These are phyloP conservation scores for Montifringilla adamsi DNA, from an alignment of 2,113 vertebrate genomes.

Conservation along the genomic window DNA sequence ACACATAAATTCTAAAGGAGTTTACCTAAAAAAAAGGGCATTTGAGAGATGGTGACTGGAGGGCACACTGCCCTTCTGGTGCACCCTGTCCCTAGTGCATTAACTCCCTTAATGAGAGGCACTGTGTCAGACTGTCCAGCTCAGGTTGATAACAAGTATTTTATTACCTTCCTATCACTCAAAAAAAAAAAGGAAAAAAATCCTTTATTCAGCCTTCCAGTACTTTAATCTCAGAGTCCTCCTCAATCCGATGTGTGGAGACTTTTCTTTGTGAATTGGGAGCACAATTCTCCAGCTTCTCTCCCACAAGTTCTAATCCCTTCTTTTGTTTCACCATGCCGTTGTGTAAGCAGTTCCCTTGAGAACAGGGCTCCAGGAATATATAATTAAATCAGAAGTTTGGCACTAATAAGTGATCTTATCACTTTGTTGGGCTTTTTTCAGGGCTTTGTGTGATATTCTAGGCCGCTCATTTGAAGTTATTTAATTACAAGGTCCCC, in stretches of 20 bases:
- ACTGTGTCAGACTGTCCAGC: not conserved
- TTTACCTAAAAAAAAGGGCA: not conserved
- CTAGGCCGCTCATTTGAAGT: not conserved
- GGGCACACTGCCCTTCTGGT: not conserved
- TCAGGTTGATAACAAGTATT: not conserved
- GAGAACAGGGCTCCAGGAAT: constrained; percentile 58
- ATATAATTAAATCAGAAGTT: constrained; percentile 69
- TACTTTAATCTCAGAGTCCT: not conserved
- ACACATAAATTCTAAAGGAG: not conserved
- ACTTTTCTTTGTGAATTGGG: constrained; percentile 25
- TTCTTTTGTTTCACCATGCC: constrained; percentile 65
- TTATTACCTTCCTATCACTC: not conserved
- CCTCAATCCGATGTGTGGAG: not conserved
- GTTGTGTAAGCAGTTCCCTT: constrained; percentile 69
- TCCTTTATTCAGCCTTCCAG: not conserved
- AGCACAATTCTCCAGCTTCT: constrained; percentile 29
- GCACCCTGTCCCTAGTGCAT: not conserved
- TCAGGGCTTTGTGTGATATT: constrained; percentile 62
- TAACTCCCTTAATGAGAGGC: not conserved
- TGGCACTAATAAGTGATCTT: constrained; percentile 65
- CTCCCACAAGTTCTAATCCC: constrained; percentile 66
- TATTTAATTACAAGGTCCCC: constrained; percentile 65
- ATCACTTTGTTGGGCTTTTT: constrained; percentile 63
- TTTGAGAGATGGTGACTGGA: not conserved
- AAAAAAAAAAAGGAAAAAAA: not conserved